These are phyloP conservation scores for Eulemur macaco DNA, from an alignment of 2,113 vertebrate species.

Conservation along the genomic window DNA sequence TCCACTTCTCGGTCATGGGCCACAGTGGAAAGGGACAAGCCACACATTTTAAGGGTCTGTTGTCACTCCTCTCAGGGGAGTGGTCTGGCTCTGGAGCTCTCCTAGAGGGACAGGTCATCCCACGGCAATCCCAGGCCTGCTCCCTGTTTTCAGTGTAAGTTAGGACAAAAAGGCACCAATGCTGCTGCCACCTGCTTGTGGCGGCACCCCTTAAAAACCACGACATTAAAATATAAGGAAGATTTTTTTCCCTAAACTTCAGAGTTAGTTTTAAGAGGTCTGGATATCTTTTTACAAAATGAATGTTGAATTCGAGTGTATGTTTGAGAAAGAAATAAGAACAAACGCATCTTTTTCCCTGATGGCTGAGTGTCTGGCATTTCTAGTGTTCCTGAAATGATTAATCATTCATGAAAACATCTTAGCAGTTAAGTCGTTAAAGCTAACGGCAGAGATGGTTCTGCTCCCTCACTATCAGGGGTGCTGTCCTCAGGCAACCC, in stretches of 20 bases:
- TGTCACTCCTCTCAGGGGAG: not conserved
- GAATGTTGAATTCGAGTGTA: not conserved
- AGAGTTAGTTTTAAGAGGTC: not conserved
- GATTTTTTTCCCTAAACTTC: not conserved
- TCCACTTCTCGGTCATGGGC: not conserved
- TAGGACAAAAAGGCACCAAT: not conserved
- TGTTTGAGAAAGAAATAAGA: not conserved
- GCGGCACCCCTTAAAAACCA: not conserved
- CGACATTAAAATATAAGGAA: not conserved
- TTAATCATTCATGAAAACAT: conserved; percentile 28
- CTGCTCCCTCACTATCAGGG: not conserved
- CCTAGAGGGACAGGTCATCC: not conserved
- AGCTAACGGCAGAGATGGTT: not conserved
- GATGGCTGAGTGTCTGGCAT: not conserved
- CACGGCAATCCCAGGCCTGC: not conserved
- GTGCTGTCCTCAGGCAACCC: not conserved
- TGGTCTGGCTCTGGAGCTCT: too few species aligned
- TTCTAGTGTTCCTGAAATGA: not conserved
- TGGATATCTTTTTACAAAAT: conserved; percentile 6
- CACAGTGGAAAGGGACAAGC: not conserved
- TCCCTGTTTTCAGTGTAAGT: not conserved
- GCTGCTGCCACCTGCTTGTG: too few species aligned
- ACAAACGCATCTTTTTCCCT: not conserved
- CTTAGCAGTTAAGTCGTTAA: not conserved
- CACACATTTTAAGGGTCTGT: not conserved